Conservation (phyloP, 1,140 invertebrate genomes). For the Samia ricini region DNA sequence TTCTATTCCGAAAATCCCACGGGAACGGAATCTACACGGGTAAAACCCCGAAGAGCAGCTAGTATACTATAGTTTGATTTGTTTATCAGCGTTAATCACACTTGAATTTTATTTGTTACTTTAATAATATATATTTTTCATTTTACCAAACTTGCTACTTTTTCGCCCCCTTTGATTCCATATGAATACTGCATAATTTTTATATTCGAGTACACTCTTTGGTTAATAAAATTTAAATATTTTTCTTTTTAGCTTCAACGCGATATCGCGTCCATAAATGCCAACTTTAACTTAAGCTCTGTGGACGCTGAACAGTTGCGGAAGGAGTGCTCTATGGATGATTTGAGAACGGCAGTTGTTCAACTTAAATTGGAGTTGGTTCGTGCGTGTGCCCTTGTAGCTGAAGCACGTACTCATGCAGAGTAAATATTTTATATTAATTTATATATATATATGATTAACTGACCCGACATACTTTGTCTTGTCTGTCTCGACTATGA, state of each 20-base stretch:
- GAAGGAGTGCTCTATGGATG: slow-evolving; percentile 65
- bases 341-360: slow-evolving; percentile 53
- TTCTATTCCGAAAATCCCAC: too few species aligned
- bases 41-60: too few species aligned
- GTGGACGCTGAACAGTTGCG: slow-evolving; percentile 46
- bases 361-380: slow-evolving; percentile 79
- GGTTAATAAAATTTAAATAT: too few species aligned
- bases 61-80: too few species aligned
- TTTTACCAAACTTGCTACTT: too few species aligned
- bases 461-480: background rate
- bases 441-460: slow-evolving; percentile 3
- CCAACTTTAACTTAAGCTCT: slow-evolving; percentile 32
- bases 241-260: slow-evolving; percentile 41
- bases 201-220: too few species aligned
- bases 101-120: too few species aligned
- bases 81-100: too few species aligned
- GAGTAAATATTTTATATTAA: slow-evolving; percentile 65
- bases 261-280: slow-evolving; percentile 48
- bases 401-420: slow-evolving; percentile 81
- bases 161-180: too few species aligned
- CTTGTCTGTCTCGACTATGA: background rate
- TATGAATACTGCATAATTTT: too few species aligned
- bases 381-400: slow-evolving; percentile 80
- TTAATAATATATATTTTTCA: too few species aligned
- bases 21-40: too few species aligned